These are phyloP conservation scores for Sympetrum striolatum DNA, from an alignment of 2,888 invertebrate species.

Conservation along the genomic window DNA sequence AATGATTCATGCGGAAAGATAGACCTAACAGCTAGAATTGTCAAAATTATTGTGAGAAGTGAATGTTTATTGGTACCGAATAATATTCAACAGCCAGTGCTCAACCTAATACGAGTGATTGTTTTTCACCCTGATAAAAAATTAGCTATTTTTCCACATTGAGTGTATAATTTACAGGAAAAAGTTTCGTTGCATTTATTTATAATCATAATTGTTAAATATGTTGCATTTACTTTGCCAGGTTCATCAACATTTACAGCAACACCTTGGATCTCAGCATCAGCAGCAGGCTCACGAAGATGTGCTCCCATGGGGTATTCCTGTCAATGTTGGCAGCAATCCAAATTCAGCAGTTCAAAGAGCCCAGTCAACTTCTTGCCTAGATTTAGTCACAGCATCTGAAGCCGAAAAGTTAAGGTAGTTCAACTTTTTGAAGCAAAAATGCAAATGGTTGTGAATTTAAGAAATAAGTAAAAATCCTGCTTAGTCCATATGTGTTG, in stretches of 20 bases:
- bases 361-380: constrained; percentile 71
- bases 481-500: no score
- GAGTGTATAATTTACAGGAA: neutral
- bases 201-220: neutral
- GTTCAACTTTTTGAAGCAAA: neutral
- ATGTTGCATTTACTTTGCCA: neutral
- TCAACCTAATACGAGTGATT: no score
- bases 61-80: no score
- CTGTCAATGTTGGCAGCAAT: constrained; percentile 15
- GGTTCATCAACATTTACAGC: constrained; percentile 17
- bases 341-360: constrained; percentile 58
- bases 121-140: no score
- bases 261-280: constrained; percentile 7
- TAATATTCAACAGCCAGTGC: no score
- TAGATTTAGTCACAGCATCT: constrained; percentile 63
- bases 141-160: no score
- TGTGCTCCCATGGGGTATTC: constrained; percentile 12
- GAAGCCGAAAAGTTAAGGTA: constrained; percentile 56
- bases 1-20: no score
- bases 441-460: no score
- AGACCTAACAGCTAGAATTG: no score
- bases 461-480: no score
- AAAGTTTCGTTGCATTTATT: neutral
- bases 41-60: no score
- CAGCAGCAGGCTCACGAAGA: constrained; percentile 24